Evolutionary conservation across 2,113 vertebrate genomes (phyloP).

Genomic region (Silurus meridionalis): DNA sequence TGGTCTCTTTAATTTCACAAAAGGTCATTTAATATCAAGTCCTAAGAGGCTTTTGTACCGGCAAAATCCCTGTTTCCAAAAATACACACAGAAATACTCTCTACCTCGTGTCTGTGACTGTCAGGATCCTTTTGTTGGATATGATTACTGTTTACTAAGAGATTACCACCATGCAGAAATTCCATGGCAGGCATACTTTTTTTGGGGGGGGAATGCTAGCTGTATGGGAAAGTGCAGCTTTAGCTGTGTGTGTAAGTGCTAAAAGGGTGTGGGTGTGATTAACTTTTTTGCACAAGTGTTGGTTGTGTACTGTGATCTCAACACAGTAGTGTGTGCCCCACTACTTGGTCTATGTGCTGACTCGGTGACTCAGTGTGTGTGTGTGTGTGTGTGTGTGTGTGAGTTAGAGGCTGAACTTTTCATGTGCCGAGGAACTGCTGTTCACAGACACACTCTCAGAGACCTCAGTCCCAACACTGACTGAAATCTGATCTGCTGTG

Average conservation of each 20-base stretch:
- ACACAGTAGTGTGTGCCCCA: constrained; percentile 5
- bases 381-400: constrained; percentile 28
- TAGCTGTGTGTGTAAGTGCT: not conserved
- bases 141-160: constrained; percentile 29
- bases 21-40: constrained; percentile 33
- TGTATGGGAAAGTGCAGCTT: not conserved
- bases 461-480: constrained; percentile 58
- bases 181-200: not conserved
- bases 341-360: not conserved
- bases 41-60: constrained; percentile 39
- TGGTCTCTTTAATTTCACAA: constrained; percentile 45
- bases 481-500: constrained; percentile 71
- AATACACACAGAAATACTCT: constrained; percentile 43
- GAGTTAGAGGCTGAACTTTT: constrained; percentile 23
- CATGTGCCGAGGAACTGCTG: constrained; percentile 55
- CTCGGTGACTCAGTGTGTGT: constrained; percentile 16
- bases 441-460: not conserved
- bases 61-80: constrained; percentile 45
- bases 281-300: constrained; percentile 13
- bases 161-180: constrained; percentile 29
- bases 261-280: not conserved
- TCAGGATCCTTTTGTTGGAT: constrained; percentile 37
- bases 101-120: constrained; percentile 21
- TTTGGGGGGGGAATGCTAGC: not conserved
- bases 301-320: constrained; percentile 1